phyloP scores from a whole-genome alignment of 2,888 invertebrate species.

The Mycalesis mineus region DNA sequence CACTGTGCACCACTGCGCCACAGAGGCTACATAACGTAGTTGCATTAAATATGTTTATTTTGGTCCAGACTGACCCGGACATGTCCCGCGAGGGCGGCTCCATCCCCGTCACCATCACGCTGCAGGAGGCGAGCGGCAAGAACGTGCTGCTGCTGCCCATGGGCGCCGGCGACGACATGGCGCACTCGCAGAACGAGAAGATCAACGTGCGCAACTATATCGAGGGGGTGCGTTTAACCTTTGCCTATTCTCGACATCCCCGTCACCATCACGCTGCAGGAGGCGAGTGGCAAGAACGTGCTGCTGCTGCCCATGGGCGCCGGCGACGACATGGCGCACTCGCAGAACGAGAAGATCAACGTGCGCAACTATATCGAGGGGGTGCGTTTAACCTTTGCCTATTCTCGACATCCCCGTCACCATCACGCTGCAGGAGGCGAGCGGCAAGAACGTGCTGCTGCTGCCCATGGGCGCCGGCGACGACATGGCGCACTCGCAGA shows the following conservation, averaged over 20 bases:
- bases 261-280: not conserved
- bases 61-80: conserved; percentile 87
- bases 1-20: no score
- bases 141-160: conserved; percentile 97
- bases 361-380: conserved; percentile 95
- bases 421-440: not conserved
- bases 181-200: conserved; percentile 99
- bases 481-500: conserved; percentile 99
- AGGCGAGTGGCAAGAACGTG: conserved; percentile 86
- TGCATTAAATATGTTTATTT: not conserved
- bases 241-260: no score
- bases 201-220: conserved; percentile 94
- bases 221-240: conserved; percentile 90
- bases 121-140: conserved; percentile 94
- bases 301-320: conserved; percentile 96
- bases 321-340: conserved; percentile 98
- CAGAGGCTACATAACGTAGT: no score
- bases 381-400: conserved; percentile 80
- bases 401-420: no score
- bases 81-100: conserved; percentile 98
- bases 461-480: conserved; percentile 96
- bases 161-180: conserved; percentile 97
- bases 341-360: conserved; percentile 98
- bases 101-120: conserved; percentile 96
- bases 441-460: conserved; percentile 93